Evolutionary conservation across 2,113 vertebrate species (phyloP).

Genomic region (Hucho hucho): DNA sequence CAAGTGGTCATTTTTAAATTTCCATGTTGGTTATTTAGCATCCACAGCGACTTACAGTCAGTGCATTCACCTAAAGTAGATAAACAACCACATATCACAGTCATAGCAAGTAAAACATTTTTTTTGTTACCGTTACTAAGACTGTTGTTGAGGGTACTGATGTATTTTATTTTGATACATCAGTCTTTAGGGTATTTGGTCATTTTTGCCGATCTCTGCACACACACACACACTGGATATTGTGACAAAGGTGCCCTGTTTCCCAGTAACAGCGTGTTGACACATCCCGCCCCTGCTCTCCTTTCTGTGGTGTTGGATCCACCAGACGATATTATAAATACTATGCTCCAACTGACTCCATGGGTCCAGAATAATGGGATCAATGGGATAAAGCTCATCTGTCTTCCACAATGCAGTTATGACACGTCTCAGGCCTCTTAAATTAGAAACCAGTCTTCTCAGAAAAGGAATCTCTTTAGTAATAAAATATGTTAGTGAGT

Average conservation of each 20-base stretch:
- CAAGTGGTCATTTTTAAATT: too few species aligned
- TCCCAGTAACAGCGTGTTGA: background rate
- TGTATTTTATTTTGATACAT: too few species aligned
- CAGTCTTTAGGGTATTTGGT: too few species aligned
- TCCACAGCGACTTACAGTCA: too few species aligned
- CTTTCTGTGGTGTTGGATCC: constrained; percentile 49
- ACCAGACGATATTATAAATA: constrained; percentile 58
- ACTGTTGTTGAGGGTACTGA: too few species aligned
- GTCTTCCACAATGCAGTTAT: constrained; percentile 50
- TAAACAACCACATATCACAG: too few species aligned
- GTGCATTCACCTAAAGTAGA: too few species aligned
- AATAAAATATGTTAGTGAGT: constrained; percentile 34
- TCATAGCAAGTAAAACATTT: too few species aligned
- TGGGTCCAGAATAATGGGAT: constrained; percentile 37
- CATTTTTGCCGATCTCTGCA: background rate
- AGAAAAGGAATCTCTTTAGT: constrained; percentile 25
- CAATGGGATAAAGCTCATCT: constrained; percentile 42
- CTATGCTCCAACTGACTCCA: constrained; percentile 53
- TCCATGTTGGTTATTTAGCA: too few species aligned
- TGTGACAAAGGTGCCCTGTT: background rate
- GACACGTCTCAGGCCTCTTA: constrained; percentile 49
- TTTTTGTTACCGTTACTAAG: too few species aligned
- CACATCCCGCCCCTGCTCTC: background rate
- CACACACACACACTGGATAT: background rate
- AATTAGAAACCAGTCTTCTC: constrained; percentile 34